A percentile compares a stretch with the other conserved stretches of the same genome.
phyloP scores from a whole-genome alignment of 1,140 invertebrate genomes.

The Adoxophyes honmai region DNA sequence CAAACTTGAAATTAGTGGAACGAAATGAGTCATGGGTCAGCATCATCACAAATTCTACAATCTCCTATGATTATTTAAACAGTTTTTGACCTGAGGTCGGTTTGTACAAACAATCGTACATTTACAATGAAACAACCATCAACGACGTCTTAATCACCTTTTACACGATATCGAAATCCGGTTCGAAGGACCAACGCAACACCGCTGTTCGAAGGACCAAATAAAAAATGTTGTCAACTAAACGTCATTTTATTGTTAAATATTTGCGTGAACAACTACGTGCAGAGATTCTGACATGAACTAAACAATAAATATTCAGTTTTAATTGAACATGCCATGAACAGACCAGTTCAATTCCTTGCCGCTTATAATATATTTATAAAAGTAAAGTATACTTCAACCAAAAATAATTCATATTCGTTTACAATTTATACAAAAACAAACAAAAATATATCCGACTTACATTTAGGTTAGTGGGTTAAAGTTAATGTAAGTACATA shows the following conservation, averaged over 20 bases:
- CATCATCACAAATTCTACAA: no score
- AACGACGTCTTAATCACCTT: no score
- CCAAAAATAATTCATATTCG: no score
- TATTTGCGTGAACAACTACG: constrained; percentile 44
- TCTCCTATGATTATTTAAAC: constrained; percentile 19
- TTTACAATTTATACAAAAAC: no score
- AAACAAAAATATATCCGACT: no score
- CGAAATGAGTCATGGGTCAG: not conserved
- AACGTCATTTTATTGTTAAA: constrained; percentile 38
- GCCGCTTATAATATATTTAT: no score
- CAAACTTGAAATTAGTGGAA: not conserved
- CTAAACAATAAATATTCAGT: constrained; percentile 14
- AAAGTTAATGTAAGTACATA: no score
- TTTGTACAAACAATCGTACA: constrained; percentile 17
- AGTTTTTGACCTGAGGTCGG: no score
- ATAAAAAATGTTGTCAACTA: constrained; percentile 27
- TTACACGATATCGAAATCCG: constrained; percentile 15
- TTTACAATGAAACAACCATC: no score
- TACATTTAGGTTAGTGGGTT: no score
- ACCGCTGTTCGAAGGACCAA: constrained; percentile 27
- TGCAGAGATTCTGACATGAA: constrained; percentile 38
- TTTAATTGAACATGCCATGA: not conserved
- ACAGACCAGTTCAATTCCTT: not conserved
- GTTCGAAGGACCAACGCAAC: no score
- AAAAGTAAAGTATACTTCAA: no score